Conservation (phyloP, 1,140 invertebrate genomes). For the Drosophila pseudoobscura region DNA sequence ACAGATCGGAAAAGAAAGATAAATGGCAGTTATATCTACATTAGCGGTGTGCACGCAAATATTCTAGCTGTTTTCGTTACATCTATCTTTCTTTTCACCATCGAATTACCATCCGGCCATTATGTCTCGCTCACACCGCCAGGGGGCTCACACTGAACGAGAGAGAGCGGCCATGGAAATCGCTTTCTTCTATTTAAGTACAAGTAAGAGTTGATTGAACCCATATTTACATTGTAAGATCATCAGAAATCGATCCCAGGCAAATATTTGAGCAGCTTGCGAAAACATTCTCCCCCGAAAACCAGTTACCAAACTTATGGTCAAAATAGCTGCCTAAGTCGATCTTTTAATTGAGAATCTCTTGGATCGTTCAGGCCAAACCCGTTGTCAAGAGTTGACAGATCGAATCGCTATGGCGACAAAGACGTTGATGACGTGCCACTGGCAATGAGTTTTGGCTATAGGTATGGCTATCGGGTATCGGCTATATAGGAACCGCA, state of each 20-base stretch:
- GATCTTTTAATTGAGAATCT: constrained; percentile 63
- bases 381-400: constrained; percentile 59
- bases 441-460: constrained; percentile 45
- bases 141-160: too few species aligned
- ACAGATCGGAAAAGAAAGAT: background rate
- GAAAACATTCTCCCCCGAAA: constrained; percentile 4
- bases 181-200: too few species aligned
- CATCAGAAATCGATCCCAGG: constrained; percentile 7
- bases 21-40: background rate
- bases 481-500: constrained; percentile 22
- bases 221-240: constrained; percentile 2
- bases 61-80: too few species aligned
- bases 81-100: too few species aligned
- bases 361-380: constrained; percentile 18
- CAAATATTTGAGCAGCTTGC: constrained; percentile 51
- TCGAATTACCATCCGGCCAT: too few species aligned
- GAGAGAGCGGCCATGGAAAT: too few species aligned
- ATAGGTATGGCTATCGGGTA: background rate
- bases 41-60: too few species aligned
- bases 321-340: constrained; percentile 21
- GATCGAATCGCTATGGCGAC: constrained; percentile 64
- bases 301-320: constrained; percentile 21
- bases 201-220: constrained; percentile 18
- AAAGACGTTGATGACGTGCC: constrained; percentile 71
- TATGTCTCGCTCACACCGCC: too few species aligned